These are phyloP conservation scores for Andricus quercusramuli DNA, from an alignment of 2,888 invertebrate species.

Conservation along the genomic window DNA sequence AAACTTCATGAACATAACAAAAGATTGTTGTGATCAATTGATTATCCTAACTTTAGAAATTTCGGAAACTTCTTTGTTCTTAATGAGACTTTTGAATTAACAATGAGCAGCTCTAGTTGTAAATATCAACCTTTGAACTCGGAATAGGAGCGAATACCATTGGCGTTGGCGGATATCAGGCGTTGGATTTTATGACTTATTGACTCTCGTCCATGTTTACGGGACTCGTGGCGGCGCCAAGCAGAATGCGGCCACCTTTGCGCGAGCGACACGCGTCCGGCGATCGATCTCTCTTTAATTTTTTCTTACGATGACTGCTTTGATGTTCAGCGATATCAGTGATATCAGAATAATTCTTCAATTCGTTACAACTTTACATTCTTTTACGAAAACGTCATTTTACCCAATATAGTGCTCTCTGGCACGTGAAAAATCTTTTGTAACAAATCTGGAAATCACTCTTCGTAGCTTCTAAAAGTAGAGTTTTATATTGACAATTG, in stretches of 20 bases:
- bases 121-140: slow-evolving; percentile 1
- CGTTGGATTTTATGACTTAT: slow-evolving; percentile 74
- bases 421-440: not conserved
- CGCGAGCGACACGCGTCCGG: slow-evolving; percentile 54
- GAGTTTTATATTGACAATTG: not conserved
- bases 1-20: not conserved
- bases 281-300: slow-evolving; percentile 50
- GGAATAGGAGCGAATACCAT: slow-evolving; percentile 26
- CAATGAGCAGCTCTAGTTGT: not conserved
- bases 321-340: slow-evolving; percentile 32
- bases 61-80: not conserved
- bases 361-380: slow-evolving; percentile 38
- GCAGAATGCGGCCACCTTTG: slow-evolving; percentile 69
- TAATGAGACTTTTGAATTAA: not conserved
- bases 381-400: not conserved
- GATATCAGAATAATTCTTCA: slow-evolving; percentile 18
- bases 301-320: slow-evolving; percentile 38
- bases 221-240: slow-evolving; percentile 68
- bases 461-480: not conserved
- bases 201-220: slow-evolving; percentile 73
- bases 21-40: no score
- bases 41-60: not conserved
- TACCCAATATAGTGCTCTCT: not conserved
- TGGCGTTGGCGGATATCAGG: slow-evolving; percentile 37
- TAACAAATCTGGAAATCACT: not conserved